Base-by-base conservation (phyloP, 2,888 invertebrate genomes). In the Dione vanillae region DNA sequence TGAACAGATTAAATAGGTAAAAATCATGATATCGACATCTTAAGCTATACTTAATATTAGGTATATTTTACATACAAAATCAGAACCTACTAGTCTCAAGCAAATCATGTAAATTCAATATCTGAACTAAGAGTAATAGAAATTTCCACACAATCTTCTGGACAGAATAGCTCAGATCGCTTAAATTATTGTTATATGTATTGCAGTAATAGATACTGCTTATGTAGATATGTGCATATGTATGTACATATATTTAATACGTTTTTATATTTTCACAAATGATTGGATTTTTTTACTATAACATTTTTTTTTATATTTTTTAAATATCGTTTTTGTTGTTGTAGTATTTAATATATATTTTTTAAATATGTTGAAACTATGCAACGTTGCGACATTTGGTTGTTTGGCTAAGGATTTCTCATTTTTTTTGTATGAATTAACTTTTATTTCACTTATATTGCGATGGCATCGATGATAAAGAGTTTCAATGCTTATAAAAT, bases 401-500 rank as follows among this genome's bases (percentile, higher is more conserved):
- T n/a, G n/a, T n/a, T n/a, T n/a, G n/a, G n/a, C n/a, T n/a, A n/a
- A 27, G 27, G 2, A 20, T 20, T 3, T 2, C 19, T n/a, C n/a
- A n/a, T n/a, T n/a, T n/a, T n/a, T n/a, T n/a, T n/a, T n/a, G n/a
- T n/a, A n/a, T n/a, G n/a, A n/a, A 16, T 19, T 7, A n/a, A 5
- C 0, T 10, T 1, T 19, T 11, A 19, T 11, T 49, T 49, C 20
- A 49, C 35, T n/a, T 43, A 12, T 20, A 5, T n/a, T 1, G 16
- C 16, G 37, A n/a, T n/a, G n/a, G n/a, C n/a, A n/a, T 19, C 14
- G 12, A 0, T 19, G 37, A 37, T 64, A 49, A 35, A 64, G 49
- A 35, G 47, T 49, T 64, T 37, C 19, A 49, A 64, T 49, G 64
- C 49, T 64, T 49, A 64, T 64, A 49, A 64, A 64, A n/a, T 49